Evolutionary conservation across 2,113 vertebrate species (phyloP).

Genomic region (Sturnira hondurensis): DNA sequence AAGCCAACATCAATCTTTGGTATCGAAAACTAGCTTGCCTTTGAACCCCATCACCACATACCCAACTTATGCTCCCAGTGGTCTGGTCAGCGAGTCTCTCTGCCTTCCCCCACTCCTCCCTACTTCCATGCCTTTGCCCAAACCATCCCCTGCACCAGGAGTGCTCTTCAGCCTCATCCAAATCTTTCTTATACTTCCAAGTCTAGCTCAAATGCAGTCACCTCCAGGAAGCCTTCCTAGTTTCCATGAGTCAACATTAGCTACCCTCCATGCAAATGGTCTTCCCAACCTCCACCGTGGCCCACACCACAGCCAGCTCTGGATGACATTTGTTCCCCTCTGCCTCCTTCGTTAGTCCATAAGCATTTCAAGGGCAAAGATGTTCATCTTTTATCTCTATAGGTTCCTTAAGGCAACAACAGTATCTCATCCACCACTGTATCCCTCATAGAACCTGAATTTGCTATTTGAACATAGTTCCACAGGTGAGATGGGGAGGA

Average conservation of each 20-base stretch:
- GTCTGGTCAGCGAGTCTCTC: not conserved
- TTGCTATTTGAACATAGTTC: constrained; percentile 36
- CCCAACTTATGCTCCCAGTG: not conserved
- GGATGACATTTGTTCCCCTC: rapidly evolving
- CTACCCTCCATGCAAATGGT: not conserved
- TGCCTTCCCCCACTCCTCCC: not conserved
- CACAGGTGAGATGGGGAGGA: not conserved
- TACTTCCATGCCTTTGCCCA: not conserved
- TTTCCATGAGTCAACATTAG: not conserved
- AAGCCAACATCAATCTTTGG: not conserved
- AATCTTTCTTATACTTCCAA: not conserved
- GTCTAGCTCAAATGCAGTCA: not conserved
- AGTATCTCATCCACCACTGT: not conserved
- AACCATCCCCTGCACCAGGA: not conserved
- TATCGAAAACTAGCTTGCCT: not conserved
- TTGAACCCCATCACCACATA: not conserved
- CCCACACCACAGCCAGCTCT: not conserved
- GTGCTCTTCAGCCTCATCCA: not conserved
- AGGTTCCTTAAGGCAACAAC: not conserved
- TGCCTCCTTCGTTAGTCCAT: not conserved
- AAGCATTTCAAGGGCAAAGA: not conserved
- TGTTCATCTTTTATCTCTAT: not conserved
- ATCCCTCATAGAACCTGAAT: not conserved
- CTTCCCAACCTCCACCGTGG: not conserved
- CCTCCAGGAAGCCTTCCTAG: not conserved